These are phyloP conservation scores for Atethmia centrago DNA, from an alignment of 2,888 invertebrate species.

Conservation along the genomic window DNA sequence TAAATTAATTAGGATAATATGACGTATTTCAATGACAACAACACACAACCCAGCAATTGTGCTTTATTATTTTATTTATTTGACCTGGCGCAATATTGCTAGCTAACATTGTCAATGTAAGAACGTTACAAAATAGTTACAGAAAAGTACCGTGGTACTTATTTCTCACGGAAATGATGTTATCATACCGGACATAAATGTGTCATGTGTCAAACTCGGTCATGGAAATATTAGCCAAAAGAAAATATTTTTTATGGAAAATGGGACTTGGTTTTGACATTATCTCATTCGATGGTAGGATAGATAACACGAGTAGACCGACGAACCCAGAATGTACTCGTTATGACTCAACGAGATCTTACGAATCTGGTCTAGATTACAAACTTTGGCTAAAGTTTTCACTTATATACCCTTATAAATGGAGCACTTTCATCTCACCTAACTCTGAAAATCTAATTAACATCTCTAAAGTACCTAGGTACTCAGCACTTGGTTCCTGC, in stretches of 20 bases:
- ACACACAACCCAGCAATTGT: constrained; percentile 2
- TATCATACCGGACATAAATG: constrained; percentile 45
- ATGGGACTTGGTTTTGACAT: constrained; percentile 40
- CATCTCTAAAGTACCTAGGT: constrained; percentile 29
- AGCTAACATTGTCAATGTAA: constrained; percentile 30
- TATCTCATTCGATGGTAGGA: constrained; percentile 37
- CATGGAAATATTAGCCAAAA: constrained; percentile 39
- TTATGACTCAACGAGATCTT: constrained; percentile 25
- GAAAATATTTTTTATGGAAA: constrained; percentile 33
- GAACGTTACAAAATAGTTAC: constrained; percentile 29
- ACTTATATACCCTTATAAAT: constrained; percentile 16
- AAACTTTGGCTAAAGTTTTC: constrained; percentile 43
- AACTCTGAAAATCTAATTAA: constrained; percentile 32
- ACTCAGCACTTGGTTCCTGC: constrained; percentile 39
- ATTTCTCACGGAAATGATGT: constrained; percentile 41
- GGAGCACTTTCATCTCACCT: constrained; percentile 6
- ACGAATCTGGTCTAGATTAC: constrained; percentile 29
- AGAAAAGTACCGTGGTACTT: constrained; percentile 2
- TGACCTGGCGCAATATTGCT: neutral
- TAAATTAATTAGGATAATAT: constrained; percentile 3
- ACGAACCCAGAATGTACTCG: neutral
- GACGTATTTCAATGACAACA: constrained; percentile 20
- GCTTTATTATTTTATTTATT: constrained; percentile 15
- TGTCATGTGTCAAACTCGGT: constrained; percentile 52
- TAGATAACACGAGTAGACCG: constrained; percentile 27